Evolutionary conservation across 2,888 invertebrate species (phyloP).

Genomic region (Allolobophora icterica): DNA sequence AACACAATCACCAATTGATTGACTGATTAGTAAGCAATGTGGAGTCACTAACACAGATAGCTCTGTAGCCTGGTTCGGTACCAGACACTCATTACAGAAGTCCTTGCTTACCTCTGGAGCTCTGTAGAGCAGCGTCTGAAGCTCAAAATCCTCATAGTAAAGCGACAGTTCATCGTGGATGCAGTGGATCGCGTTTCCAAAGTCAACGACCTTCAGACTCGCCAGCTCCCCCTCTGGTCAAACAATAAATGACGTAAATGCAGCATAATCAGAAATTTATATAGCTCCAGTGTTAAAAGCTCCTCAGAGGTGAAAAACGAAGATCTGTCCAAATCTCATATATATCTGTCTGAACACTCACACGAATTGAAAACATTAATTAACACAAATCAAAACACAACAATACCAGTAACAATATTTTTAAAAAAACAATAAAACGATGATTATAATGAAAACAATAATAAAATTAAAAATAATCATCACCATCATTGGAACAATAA

Average conservation of each 20-base stretch:
- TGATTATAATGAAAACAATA: neutral
- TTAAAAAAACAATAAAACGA: too few relatives aligned
- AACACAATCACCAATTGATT: too few relatives aligned
- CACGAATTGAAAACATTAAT: too few relatives aligned
- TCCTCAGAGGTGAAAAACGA: too few relatives aligned
- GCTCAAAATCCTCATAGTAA: slow-evolving; percentile 61
- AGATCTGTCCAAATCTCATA: too few relatives aligned
- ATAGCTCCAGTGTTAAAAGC: too few relatives aligned
- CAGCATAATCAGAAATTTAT: neutral
- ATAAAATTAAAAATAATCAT: neutral
- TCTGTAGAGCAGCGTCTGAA: slow-evolving; percentile 61
- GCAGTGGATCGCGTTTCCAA: slow-evolving; percentile 60
- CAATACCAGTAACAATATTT: too few relatives aligned
- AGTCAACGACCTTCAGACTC: slow-evolving; percentile 57
- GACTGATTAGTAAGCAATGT: neutral
- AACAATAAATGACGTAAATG: neutral
- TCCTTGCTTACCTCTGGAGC: slow-evolving; percentile 58
- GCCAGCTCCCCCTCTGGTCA: slow-evolving; percentile 54
- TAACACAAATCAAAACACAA: too few relatives aligned
- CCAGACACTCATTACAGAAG: neutral
- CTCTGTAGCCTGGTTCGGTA: too few relatives aligned
- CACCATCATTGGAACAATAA: neutral
- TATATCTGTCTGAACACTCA: too few relatives aligned
- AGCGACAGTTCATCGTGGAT: slow-evolving; percentile 57
- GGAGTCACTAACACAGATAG: too few relatives aligned